Evolutionary conservation across 2,888 invertebrate species (phyloP).

Genomic region (Crepidodera aurea): DNA sequence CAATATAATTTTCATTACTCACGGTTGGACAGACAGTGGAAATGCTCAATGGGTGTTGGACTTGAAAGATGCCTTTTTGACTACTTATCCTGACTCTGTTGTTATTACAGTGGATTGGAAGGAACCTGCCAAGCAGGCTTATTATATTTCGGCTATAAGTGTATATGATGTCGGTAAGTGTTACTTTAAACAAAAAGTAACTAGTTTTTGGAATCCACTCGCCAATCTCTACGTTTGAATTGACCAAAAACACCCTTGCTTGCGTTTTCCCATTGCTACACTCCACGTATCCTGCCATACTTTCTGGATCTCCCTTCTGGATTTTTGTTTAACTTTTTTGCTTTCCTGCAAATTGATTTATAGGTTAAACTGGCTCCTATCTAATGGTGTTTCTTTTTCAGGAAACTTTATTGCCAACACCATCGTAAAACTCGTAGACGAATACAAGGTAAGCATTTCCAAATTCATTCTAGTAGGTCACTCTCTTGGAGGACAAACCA

Average conservation of each 20-base stretch:
- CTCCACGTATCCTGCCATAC: too few relatives aligned
- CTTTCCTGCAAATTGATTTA: too few relatives aligned
- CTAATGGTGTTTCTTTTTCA: too few relatives aligned
- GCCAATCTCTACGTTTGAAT: too few relatives aligned
- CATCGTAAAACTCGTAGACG: constrained; percentile 44
- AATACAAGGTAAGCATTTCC: constrained; percentile 44
- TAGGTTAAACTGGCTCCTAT: too few relatives aligned
- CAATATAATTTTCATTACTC: constrained; percentile 48
- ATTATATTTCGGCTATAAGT: constrained; percentile 49
- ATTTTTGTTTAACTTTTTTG: too few relatives aligned
- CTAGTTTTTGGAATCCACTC: too few relatives aligned
- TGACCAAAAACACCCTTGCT: too few relatives aligned
- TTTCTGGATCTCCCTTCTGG: too few relatives aligned
- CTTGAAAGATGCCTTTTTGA: constrained; percentile 49
- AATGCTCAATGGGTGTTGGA: constrained; percentile 47
- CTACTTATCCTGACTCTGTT: constrained; percentile 37
- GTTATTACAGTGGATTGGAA: constrained; percentile 52
- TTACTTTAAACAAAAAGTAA: too few relatives aligned
- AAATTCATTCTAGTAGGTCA: constrained; percentile 51
- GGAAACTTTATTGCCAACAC: constrained; percentile 47
- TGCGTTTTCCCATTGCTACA: too few relatives aligned
- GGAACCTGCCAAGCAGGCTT: constrained; percentile 48
- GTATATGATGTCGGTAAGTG: constrained; percentile 52
- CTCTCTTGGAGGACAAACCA: constrained; percentile 51
- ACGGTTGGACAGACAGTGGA: constrained; percentile 49